Percentiles rank a stretch among this genome's conserved stretches.
Conservation (phyloP, 2,113 vertebrate genomes). For the Dicentrarchus labrax region DNA sequence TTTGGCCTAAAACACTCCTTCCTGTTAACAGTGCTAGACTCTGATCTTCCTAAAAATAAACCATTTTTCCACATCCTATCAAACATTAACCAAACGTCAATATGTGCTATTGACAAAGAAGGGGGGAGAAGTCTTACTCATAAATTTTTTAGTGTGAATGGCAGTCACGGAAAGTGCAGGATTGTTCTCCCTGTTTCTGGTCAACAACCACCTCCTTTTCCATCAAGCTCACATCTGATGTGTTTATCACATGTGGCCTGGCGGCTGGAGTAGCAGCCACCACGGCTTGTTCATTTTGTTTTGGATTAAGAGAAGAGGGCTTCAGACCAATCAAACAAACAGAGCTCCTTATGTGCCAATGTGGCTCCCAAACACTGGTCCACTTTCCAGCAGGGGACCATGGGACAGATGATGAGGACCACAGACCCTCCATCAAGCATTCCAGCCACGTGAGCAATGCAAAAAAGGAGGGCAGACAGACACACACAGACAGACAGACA, state of each 20-base stretch:
- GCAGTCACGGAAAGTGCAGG: constrained; percentile 13
- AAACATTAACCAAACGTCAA: constrained; percentile 66
- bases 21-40: constrained; percentile 21
- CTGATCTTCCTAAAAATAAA: constrained; percentile 52
- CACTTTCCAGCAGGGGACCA: constrained; percentile 49
- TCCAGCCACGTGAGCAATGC: constrained; percentile 71
- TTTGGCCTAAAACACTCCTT: constrained; percentile 49
- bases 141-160: constrained; percentile 49
- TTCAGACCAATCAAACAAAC: constrained; percentile 75
- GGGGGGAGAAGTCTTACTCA: constrained; percentile 17
- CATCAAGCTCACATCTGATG: constrained; percentile 68
- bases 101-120: constrained; percentile 53
- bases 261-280: constrained; percentile 35
- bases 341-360: constrained; percentile 71
- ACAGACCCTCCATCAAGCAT: constrained; percentile 50
- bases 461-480: constrained; percentile 29
- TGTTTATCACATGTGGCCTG: constrained; percentile 69
- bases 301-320: constrained; percentile 79
- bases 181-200: constrained; percentile 44
- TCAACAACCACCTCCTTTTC: constrained; percentile 46
- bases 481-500: constrained; percentile 48
- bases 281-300: constrained; percentile 75
- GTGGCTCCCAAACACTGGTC: constrained; percentile 63
- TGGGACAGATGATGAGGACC: constrained; percentile 65
- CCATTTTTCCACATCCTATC: constrained; percentile 48